These are phyloP conservation scores for Alectura lathami DNA, from an alignment of 2,113 vertebrate genomes.

Conservation along the genomic window DNA sequence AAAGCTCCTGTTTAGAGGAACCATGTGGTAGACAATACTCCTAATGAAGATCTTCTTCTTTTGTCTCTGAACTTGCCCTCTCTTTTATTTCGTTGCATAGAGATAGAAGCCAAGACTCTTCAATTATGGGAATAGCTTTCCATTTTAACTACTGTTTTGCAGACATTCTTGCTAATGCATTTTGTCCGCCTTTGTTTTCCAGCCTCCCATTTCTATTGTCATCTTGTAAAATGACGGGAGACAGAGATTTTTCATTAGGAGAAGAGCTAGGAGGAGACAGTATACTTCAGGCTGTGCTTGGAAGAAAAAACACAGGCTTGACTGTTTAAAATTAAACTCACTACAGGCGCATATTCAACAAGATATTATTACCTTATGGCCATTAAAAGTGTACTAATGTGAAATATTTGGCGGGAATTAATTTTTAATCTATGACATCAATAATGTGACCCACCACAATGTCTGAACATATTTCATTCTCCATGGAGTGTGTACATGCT, in stretches of 20 bases:
- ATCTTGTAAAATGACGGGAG: constrained; percentile 53
- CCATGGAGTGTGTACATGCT: neutral
- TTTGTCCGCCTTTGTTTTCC: constrained; percentile 53
- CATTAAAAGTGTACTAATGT: neutral
- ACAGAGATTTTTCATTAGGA: constrained; percentile 59
- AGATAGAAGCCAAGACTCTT: constrained; percentile 44
- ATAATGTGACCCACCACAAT: neutral
- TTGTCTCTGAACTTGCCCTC: constrained; percentile 37
- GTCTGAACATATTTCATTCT: neutral
- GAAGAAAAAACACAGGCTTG: constrained; percentile 28
- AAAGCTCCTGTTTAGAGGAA: constrained; percentile 50
- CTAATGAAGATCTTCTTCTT: constrained; percentile 45
- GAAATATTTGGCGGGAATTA: constrained; percentile 12
- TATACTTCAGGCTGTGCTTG: neutral
- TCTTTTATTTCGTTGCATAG: constrained; percentile 22
- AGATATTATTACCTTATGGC: neutral
- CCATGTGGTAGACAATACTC: constrained; percentile 41
- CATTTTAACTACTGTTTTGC: constrained; percentile 67
- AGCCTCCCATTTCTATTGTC: constrained; percentile 39
- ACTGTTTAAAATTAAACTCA: constrained; percentile 18
- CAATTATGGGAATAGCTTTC: constrained; percentile 64
- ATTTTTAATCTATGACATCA: neutral
- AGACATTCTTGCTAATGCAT: constrained; percentile 54
- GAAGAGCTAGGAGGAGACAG: neutral
- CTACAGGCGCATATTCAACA: neutral